Evolutionary conservation across 2,888 invertebrate genomes (phyloP), one percentile per base, ranked within the genome.

Genomic region (Cephus runcator): DNA sequence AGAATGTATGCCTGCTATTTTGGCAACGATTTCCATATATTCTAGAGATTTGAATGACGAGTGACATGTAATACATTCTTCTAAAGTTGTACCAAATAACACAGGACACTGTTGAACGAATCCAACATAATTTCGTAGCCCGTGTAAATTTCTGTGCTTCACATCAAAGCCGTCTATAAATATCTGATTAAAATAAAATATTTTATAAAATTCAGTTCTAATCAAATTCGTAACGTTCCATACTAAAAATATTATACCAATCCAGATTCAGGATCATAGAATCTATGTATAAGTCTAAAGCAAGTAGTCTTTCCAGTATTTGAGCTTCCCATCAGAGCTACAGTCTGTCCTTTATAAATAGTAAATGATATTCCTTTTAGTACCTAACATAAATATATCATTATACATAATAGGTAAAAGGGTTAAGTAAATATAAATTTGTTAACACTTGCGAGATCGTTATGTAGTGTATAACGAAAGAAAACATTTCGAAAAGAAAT

Each of bases 321-420:
- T 11, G 75, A 69, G 12, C 75, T 12, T 23, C 81, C 83, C 30
- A 79, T 56, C 30, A 83, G 73, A 4, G 78, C 83, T 12, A 73
- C 76, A 15, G 76, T 77, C 73, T 78, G 74, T 23, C 79, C 79
- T 15, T 71, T 56, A 12, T 76, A 56, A 34, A 91, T 86, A 11
- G 80, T 82, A 34, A 91, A 82, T 69, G 83, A 85, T 30, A 91
- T 85, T 15, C 87, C 92, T 85, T 91, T 89, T 33, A 93, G 85
- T 69, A 88, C 40, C 40, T 40, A 23, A 40, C 23, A 40, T 40
- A 40, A 40, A 40, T 40, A 40, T 23, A 23, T 23, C 40, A 40
- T 23, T 40, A 40, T 40, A 23, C 9, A 23, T 40, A 40, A 40
- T 15, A 40, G 15, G 1, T 23, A 40, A 40, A 40, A 40, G 4